A percentile compares a stretch with the other conserved stretches of the same genome.
Evolutionary conservation across 2,888 invertebrate species (phyloP).

Genomic region (Chironomus tentans): DNA sequence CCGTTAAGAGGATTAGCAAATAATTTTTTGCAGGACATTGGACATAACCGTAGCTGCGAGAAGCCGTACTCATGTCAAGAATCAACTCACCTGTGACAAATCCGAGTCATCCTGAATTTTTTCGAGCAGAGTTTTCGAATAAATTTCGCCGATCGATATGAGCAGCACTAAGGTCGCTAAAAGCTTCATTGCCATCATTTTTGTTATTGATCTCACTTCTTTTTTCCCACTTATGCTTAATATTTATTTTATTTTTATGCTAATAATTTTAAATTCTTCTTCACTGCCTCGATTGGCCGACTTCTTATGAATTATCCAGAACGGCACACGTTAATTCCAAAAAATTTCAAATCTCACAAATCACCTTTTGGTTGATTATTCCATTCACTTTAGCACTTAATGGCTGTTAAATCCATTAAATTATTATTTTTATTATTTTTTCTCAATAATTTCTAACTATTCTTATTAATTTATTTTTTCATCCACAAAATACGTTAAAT

Average conservation of each 20-base stretch:
- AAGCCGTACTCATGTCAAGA: neutral
- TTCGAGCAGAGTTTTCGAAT: slow-evolving; percentile 20
- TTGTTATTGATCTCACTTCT: no score
- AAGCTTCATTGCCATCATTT: slow-evolving; percentile 23
- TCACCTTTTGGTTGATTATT: neutral
- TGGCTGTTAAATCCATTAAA: neutral
- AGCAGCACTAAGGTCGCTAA: slow-evolving; percentile 23
- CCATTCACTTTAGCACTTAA: no score
- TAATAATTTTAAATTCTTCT: neutral
- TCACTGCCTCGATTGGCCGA: no score
- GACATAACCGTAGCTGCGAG: neutral
- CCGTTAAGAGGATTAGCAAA: no score
- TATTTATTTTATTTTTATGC: neutral
- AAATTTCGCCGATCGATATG: slow-evolving; percentile 22
- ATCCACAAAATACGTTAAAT: neutral
- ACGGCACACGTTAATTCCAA: neutral
- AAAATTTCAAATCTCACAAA: neutral
- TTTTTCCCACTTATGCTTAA: neutral
- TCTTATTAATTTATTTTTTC: neutral
- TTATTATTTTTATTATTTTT: neutral
- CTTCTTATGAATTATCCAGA: neutral
- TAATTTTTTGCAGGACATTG: no score
- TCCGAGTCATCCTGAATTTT: slow-evolving; percentile 23
- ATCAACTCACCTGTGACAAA: slow-evolving; percentile 17
- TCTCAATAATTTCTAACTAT: neutral